Conservation (phyloP, 2,888 invertebrate genomes). For the Myopa tessellatipennis region DNA sequence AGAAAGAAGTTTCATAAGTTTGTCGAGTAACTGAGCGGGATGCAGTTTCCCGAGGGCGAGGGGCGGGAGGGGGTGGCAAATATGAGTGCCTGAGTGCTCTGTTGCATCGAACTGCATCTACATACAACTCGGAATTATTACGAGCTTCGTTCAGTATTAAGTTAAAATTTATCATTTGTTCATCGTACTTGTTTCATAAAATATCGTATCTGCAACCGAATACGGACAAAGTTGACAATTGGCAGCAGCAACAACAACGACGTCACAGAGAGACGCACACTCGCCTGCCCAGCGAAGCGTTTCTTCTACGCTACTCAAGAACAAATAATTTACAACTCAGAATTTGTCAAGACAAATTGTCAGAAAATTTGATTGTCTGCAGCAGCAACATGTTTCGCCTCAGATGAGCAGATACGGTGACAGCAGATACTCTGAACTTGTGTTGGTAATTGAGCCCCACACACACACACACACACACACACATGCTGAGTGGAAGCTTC, state of each 20-base stretch:
- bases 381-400: not conserved
- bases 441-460: not conserved
- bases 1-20: too few relatives aligned
- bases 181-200: slow-evolving; percentile 5
- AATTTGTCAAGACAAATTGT: slow-evolving; percentile 61
- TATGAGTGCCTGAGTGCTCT: too few relatives aligned
- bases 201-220: not conserved
- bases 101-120: not conserved
- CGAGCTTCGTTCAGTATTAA: slow-evolving; percentile 9
- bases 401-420: not conserved
- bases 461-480: not conserved
- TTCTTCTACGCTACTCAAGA: slow-evolving; percentile 6
- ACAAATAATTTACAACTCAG: slow-evolving; percentile 52
- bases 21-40: too few relatives aligned
- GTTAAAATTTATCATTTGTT: slow-evolving; percentile 12
- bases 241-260: not conserved
- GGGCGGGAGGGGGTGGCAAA: too few relatives aligned
- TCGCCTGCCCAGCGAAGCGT: not conserved
- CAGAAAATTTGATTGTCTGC: slow-evolving; percentile 50
- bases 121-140: not conserved
- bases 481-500: too few relatives aligned
- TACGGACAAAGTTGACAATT: not conserved
- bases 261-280: not conserved
- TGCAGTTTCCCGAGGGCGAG: too few relatives aligned
- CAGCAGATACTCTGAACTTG: not conserved